phyloP scores from a whole-genome alignment of 2,113 vertebrate species.

The Nerophis lumbriciformis region DNA sequence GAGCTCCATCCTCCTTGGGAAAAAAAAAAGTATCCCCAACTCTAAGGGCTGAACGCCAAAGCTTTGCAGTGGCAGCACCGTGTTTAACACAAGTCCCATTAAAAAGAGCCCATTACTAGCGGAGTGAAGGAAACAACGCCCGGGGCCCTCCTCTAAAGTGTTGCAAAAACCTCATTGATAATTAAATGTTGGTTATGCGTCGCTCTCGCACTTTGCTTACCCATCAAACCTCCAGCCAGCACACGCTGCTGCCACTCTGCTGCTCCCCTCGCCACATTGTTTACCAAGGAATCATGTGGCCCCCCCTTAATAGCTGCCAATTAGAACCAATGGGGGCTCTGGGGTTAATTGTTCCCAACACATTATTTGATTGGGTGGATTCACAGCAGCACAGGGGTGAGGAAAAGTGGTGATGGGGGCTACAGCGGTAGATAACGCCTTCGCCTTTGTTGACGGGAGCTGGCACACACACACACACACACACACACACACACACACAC shows the following conservation, averaged over 20 bases:
- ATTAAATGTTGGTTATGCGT: constrained; percentile 82
- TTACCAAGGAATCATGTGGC: constrained; percentile 72
- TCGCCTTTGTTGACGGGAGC: constrained; percentile 45
- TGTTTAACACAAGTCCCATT: constrained; percentile 81
- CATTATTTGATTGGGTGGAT: constrained; percentile 75
- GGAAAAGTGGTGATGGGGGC: constrained; percentile 46
- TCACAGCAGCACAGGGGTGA: constrained; percentile 64
- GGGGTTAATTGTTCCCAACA: constrained; percentile 80
- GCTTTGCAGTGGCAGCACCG: constrained; percentile 67
- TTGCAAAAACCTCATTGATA: constrained; percentile 81
- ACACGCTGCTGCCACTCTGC: constrained; percentile 50
- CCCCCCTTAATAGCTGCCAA: constrained; percentile 74
- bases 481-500: not conserved
- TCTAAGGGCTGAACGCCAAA: constrained; percentile 62
- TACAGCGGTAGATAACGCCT: constrained; percentile 52
- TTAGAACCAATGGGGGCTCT: constrained; percentile 73
- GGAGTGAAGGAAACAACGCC: constrained; percentile 70
- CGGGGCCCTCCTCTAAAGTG: constrained; percentile 68
- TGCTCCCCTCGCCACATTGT: constrained; percentile 55
- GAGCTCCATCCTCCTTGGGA: constrained; percentile 45
- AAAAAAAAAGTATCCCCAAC: constrained; percentile 64
- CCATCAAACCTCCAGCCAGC: constrained; percentile 71
- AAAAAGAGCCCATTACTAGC: constrained; percentile 76
- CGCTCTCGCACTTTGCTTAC: constrained; percentile 75
- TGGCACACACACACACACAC: constrained; percentile 9